Conservation (phyloP, 2,113 vertebrate species). For the Callochromis pleurospilus region DNA sequence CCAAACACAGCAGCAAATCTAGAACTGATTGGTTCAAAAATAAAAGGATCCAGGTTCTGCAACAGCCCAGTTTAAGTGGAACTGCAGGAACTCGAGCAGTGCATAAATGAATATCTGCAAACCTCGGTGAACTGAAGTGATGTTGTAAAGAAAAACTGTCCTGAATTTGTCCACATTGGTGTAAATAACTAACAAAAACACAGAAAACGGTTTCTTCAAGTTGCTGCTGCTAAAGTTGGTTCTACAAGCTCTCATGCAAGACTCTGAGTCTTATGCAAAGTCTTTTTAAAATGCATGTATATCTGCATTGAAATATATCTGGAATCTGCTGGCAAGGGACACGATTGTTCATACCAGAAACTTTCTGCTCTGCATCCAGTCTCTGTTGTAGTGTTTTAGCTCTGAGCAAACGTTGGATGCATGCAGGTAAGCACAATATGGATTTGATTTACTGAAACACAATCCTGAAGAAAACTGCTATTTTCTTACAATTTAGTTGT, state of each 20-base stretch:
- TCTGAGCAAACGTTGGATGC: fast-evolving
- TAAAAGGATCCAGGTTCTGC: fast-evolving
- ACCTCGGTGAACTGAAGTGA: fast-evolving
- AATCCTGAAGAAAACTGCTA: background rate
- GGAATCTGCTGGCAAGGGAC: fast-evolving
- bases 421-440: background rate
- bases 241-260: background rate
- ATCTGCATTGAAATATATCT: background rate
- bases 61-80: fast-evolving
- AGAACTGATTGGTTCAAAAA: background rate
- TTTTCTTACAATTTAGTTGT: background rate
- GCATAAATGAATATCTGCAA: background rate
- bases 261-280: fast-evolving
- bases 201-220: background rate
- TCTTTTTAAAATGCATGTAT: background rate
- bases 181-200: background rate
- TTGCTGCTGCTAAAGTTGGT: background rate
- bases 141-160: fast-evolving
- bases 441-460: background rate
- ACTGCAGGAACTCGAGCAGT: fast-evolving
- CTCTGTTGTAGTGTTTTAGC: background rate
- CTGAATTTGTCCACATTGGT: background rate
- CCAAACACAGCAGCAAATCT: background rate
- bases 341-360: background rate
- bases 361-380: background rate